Base-by-base conservation (phyloP, 2,797 vertebrate species). In the Phataginus tetradactyla region DNA sequence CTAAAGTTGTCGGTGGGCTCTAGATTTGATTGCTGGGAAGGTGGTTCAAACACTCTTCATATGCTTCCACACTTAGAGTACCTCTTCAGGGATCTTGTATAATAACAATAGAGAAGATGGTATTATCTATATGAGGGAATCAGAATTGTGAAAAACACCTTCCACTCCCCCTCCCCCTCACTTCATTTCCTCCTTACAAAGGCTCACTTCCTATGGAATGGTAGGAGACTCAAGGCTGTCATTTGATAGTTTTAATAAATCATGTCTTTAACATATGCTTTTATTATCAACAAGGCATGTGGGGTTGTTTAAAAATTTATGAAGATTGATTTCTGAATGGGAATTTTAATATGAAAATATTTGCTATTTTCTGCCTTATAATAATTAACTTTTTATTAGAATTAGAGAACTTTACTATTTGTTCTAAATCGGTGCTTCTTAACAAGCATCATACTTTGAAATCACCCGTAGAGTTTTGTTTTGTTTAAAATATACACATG, bases 301-400 rank as follows among this genome's bases (percentile, higher is more conserved):
- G 20, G 9, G 37, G 4, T 7, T 84, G 5, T 69, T 87, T 75
- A 80, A 96, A 84, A 91, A 69, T 49, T 25, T 45, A 4, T 32
- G 14, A 84, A 57, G 45, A 63, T 20, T 0, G 3, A 64, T 53
- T 85, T 81, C 37, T 86, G 10, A 34, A 78, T 74, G 91, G 45
- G 25, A 94, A 64, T 66, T 91, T 89, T 95, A 95, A 18, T 45
- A 23, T 66, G 18, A 91, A 93, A 88, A 32, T 32, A 53, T 17
- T 13, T 64, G 8, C 3, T 34, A 75, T 84, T 29, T 71, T 42
- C 42, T 81, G n/a, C 61, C 61, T 77, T 64, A 3, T 32, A 49
- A 45, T 29, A 94, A 42, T 55, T 10, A 66, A 77, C 80, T 85
- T 49, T 15, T 53, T 75, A 53, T 83, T 71, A 78, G 39, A 95